Evolutionary conservation across 2,797 vertebrate species (phyloP), one percentile per base, ranked within the genome.

Genomic region (Bradypodion pumilum): DNA sequence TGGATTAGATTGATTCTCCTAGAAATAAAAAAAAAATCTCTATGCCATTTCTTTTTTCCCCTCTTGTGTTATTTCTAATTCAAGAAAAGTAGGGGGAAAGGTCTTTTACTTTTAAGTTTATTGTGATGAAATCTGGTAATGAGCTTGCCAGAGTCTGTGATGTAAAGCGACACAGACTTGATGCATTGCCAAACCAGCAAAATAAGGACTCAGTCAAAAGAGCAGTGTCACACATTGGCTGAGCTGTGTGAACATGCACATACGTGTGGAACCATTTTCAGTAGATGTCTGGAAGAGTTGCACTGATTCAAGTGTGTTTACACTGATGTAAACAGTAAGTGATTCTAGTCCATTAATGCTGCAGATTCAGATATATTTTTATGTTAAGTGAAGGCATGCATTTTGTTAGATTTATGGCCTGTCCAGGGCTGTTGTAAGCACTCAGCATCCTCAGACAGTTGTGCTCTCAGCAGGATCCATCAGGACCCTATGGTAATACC

Each of bases 171-270:
- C 69, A 90, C 2, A 86, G 74, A 75, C 85, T 86, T 68, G 74
- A 25, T 13, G 35, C 69, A 88, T 86, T 89, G 91, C 94, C 93
- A 94, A 87, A 23, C 86, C 94, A 82, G 7, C 81, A 82, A 52
- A 86, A 8, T 35, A 70, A 90, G 80, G 85, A 63, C 83, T 93
- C 76, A 29, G 13, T n/a, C 74, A 88, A 84, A 56, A 77, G 15
- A 65, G 6, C 88, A 90, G 86, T 44, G 81, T 89, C 86, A 84
- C 66, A 82, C 87, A 88, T 76, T 87, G 90, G 81, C 85, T 88
- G 81, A 87, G 88, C 86, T 88, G 86, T 88, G 42, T 69, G 77
- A 84, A 68, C 13, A 49, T 85, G 83, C 0, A 0, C 27, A 83
- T 5, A 68, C 21, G 52, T 75, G 4, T 74, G 85, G 77, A 74